Conservation (phyloP, 2,797 vertebrate genomes). For the Coregonus ussuriensis region DNA sequence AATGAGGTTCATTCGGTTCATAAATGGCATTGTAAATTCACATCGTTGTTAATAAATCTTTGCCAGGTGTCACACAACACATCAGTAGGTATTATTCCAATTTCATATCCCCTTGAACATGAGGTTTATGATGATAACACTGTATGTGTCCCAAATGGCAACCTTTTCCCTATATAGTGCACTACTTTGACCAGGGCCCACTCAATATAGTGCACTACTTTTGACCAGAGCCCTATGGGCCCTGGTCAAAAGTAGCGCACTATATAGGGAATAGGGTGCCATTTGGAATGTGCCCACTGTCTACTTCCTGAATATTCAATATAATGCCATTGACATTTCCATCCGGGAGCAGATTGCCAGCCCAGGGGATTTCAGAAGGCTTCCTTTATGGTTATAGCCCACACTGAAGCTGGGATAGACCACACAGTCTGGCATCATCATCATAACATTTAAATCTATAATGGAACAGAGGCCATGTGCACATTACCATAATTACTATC, state of each 20-base stretch:
- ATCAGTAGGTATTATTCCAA: constrained; percentile 23
- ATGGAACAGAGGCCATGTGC: neutral
- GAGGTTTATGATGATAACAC: neutral
- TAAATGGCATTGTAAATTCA: neutral
- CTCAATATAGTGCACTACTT: too few species aligned
- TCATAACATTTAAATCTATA: neutral
- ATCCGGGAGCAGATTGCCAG: neutral
- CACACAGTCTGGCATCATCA: neutral
- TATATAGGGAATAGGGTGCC: too few species aligned
- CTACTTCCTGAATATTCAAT: neutral
- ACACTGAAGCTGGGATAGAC: neutral
- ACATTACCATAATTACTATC: neutral
- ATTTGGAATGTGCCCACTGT: too few species aligned
- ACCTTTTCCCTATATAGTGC: neutral
- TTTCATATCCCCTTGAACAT: constrained; percentile 17
- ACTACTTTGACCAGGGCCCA: too few species aligned
- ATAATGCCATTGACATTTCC: constrained; percentile 2
- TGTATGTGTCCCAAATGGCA: neutral
- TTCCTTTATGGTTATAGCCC: neutral
- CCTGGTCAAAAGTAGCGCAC: too few species aligned
- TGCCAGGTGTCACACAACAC: neutral
- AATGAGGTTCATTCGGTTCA: neutral
- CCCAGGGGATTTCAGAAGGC: neutral
- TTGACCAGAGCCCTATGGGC: too few species aligned
- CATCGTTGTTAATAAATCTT: neutral